These are phyloP conservation scores for Callospermophilus lateralis DNA, from an alignment of 2,113 vertebrate species.

Conservation along the genomic window DNA sequence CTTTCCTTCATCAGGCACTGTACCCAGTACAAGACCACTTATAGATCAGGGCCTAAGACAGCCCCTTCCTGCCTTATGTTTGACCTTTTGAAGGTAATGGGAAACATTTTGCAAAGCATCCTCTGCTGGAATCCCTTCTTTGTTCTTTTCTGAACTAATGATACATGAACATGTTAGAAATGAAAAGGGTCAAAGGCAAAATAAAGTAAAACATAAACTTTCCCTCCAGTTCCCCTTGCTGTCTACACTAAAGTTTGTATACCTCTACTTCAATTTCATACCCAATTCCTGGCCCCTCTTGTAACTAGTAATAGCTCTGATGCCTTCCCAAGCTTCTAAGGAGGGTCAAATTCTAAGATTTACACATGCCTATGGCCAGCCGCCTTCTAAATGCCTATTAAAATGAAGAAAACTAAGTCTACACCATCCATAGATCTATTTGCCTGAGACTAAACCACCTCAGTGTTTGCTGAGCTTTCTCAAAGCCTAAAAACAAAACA, in stretches of 20 bases:
- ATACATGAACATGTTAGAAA: background rate
- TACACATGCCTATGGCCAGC: background rate
- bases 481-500: background rate
- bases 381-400: background rate
- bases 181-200: background rate
- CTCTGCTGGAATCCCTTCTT: background rate
- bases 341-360: background rate
- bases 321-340: background rate
- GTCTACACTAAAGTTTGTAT: background rate
- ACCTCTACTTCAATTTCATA: background rate
- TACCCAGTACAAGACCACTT: background rate
- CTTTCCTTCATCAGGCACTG: background rate
- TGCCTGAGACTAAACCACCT: slow-evolving; percentile 5
- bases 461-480: background rate
- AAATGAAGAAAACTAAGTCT: background rate
- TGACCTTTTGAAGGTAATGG: background rate
- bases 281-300: background rate
- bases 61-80: background rate
- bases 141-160: background rate
- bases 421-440: background rate
- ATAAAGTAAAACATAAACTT: background rate
- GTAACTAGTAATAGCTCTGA: background rate
- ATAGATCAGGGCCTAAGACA: background rate
- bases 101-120: background rate
- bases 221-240: background rate